phyloP scores from a whole-genome alignment of 2,113 vertebrate species.

The Cyanoramphus novaezelandiae region DNA sequence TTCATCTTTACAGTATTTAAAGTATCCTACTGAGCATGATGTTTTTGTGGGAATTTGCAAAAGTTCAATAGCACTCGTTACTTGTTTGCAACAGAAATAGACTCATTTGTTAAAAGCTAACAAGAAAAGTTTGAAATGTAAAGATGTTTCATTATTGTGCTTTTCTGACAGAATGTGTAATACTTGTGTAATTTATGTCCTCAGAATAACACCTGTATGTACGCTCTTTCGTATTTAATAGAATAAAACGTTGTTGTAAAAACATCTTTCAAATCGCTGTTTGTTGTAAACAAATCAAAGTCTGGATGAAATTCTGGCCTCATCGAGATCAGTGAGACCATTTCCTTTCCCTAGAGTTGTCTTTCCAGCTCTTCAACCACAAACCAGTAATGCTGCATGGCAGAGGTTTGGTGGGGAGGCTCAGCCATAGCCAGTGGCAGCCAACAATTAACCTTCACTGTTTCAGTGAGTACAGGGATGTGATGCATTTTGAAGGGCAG shows the following conservation, averaged over 20 bases:
- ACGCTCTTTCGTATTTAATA: slow-evolving; percentile 64
- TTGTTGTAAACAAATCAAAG: background rate
- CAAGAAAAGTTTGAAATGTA: slow-evolving; percentile 55
- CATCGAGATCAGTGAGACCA: accelerated
- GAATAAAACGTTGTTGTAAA: slow-evolving; percentile 62
- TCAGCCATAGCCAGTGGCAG: background rate
- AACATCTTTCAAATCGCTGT: background rate
- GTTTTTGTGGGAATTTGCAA: slow-evolving; percentile 53
- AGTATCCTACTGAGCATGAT: slow-evolving; percentile 53
- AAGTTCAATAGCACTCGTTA: slow-evolving; percentile 56
- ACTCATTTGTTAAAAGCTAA: slow-evolving; percentile 58
- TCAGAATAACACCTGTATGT: slow-evolving; percentile 52
- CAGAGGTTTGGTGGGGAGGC: background rate
- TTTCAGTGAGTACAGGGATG: background rate
- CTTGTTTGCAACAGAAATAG: slow-evolving; percentile 60
- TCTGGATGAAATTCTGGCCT: background rate
- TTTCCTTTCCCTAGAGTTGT: background rate
- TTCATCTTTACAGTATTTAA: slow-evolving; percentile 53
- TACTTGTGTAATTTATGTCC: slow-evolving; percentile 64
- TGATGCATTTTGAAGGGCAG: background rate
- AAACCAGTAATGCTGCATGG: background rate
- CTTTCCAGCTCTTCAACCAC: background rate
- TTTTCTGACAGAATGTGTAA: slow-evolving; percentile 52
- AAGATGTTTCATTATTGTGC: slow-evolving; percentile 58
- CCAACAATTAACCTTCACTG: background rate